These are phyloP conservation scores for Drosophila sp. DNA, from an alignment of 1,140 invertebrate species.

Conservation along the genomic window DNA sequence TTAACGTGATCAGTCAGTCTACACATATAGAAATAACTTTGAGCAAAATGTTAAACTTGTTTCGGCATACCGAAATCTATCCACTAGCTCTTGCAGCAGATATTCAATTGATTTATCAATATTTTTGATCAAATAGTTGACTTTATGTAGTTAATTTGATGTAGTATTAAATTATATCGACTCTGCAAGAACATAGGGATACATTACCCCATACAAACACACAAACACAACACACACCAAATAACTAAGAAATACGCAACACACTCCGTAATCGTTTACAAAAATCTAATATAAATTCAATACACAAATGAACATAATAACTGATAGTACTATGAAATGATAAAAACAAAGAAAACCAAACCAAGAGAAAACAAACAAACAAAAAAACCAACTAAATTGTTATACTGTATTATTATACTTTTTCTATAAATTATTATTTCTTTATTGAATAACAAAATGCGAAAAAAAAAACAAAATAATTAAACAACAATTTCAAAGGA, in stretches of 20 bases:
- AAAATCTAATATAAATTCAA: constrained; percentile 35
- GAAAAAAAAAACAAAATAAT: constrained; percentile 74
- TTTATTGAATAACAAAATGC: constrained; percentile 77
- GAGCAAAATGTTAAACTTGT: not conserved
- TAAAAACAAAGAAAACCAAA: constrained; percentile 49
- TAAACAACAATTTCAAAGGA: constrained; percentile 79
- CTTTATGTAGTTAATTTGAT: constrained; percentile 4
- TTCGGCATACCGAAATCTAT: constrained; percentile 43
- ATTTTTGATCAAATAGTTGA: constrained; percentile 4
- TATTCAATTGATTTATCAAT: constrained; percentile 9
- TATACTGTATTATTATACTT: constrained; percentile 83
- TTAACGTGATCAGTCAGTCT: constrained; percentile 9
- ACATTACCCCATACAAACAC: constrained; percentile 14
- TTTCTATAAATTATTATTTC: constrained; percentile 83
- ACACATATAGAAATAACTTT: constrained; percentile 4
- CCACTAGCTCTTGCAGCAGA: not conserved
- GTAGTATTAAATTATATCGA: constrained; percentile 14
- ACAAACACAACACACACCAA: constrained; percentile 31
- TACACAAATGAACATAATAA: constrained; percentile 50
- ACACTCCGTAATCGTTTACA: constrained; percentile 53
- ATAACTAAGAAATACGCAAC: constrained; percentile 16
- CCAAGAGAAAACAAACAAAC: constrained; percentile 35
- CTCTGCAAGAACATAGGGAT: constrained; percentile 9
- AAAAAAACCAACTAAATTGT: constrained; percentile 77
- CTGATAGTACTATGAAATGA: constrained; percentile 55